Evolutionary conservation across 1,140 invertebrate genomes (phyloP).

Genomic region (Pectinophora gossypiella): DNA sequence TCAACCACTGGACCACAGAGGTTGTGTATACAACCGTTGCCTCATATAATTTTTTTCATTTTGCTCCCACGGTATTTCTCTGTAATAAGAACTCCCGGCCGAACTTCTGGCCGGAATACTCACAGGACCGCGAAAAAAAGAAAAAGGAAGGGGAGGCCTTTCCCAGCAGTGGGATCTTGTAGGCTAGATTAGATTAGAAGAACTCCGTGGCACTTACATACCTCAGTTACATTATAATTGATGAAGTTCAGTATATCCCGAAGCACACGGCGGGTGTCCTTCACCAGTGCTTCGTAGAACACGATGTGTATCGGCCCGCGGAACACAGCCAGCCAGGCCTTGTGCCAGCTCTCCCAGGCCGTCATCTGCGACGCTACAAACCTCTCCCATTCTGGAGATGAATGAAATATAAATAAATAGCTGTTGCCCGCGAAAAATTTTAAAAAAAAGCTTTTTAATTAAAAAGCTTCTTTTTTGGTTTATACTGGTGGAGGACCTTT

Average conservation of each 20-base stretch:
- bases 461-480: constrained; percentile 27
- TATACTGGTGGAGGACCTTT: no score
- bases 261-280: constrained; percentile 77
- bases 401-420: not conserved
- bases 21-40: no score
- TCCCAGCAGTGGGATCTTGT: no score
- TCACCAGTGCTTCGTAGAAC: constrained; percentile 82
- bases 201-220: no score
- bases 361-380: constrained; percentile 82
- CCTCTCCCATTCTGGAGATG: constrained; percentile 80
- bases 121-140: no score
- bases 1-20: no score
- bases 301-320: constrained; percentile 81
- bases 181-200: no score
- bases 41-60: no score
- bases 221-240: constrained; percentile 57
- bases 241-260: constrained; percentile 79
- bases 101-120: no score
- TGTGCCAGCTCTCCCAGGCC: constrained; percentile 81
- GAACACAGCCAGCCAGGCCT: constrained; percentile 83
- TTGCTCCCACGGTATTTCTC: no score
- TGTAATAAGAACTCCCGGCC: no score
- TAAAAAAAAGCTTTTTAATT: not conserved
- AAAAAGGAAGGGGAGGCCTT: no score
- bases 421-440: not conserved